A percentile compares a stretch with the other conserved stretches of the same genome.
Conservation (phyloP, 2,888 invertebrate genomes). For the Epirrhoe alternata region DNA sequence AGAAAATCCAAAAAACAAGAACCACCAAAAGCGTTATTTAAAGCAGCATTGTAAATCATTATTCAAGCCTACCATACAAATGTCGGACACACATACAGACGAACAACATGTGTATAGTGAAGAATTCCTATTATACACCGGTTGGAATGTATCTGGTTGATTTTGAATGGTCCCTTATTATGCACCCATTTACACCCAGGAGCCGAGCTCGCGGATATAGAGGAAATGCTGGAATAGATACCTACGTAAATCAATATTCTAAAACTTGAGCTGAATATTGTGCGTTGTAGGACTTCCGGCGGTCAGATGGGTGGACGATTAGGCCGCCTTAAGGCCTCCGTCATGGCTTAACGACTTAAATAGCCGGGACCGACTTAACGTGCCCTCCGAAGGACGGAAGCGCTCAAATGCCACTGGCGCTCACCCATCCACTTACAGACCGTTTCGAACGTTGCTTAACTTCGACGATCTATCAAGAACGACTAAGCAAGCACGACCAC, state of each 20-base stretch:
- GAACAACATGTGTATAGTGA: constrained; percentile 75
- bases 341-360: too few relatives aligned
- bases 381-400: too few relatives aligned
- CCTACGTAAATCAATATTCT: neutral
- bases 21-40: constrained; percentile 45
- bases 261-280: too few relatives aligned
- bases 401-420: too few relatives aligned
- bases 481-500: too few relatives aligned
- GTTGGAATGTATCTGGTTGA: constrained; percentile 77
- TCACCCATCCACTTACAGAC: too few relatives aligned
- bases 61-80: constrained; percentile 79
- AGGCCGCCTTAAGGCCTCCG: too few relatives aligned
- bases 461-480: too few relatives aligned
- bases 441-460: too few relatives aligned
- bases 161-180: constrained; percentile 84
- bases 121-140: constrained; percentile 77
- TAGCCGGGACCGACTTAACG: too few relatives aligned
- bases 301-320: too few relatives aligned
- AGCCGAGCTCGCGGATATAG: constrained; percentile 44
- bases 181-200: constrained; percentile 84
- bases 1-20: constrained; percentile 42
- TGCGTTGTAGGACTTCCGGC: too few relatives aligned
- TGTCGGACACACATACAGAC: constrained; percentile 69
- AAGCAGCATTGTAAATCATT: constrained; percentile 77
- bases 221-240: constrained; percentile 41